Base-by-base conservation (phyloP, 2,113 vertebrate genomes). In the Labrus mixtus region DNA sequence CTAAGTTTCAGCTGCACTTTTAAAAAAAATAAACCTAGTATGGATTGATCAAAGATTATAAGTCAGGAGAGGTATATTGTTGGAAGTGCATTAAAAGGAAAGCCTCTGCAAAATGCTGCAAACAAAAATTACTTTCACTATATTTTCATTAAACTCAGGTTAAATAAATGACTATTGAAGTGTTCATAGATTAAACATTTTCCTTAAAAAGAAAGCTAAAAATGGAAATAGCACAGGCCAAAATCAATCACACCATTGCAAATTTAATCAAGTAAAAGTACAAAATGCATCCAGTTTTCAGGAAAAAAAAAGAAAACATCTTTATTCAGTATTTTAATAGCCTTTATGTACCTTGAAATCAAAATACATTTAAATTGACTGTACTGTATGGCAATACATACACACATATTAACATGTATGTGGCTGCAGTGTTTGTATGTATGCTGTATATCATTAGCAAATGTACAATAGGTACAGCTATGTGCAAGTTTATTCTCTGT, bases 1-100 rank as follows among this genome's bases (percentile, higher is more conserved):
- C 95, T 95, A 95, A 6, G 29, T 33, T 91, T 90, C 95, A 94
- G 91, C 82, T 83, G 92, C 95, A 95, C 95, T 95, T 93, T 94
- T 94, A n/a, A n/a, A n/a, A n/a, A n/a, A n/a, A n/a, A 50, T 50
- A 63, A 94, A 95, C 94, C 94, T 93, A 93, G 94, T 95, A 93
- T 94, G 93, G 95, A 95, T 95, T 95, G 93, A 95, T 95, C 95
- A 95, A 94, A 54, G 17, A 51, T 17, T 20, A 45, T 60, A 41
- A 22, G 57, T 67, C 29, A 95, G 90, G 91, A 95, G 93, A 95
- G 93, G 95, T 95, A 20, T 61, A 13, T 55, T 69, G 33, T 94
- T 68, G 94, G 94, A 59, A 61, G 92, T 95, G 92, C 93, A 94
- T 79, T 67, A 74, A 74, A 68, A 83, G 16, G 19, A 48, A 67